These are phyloP conservation scores for Drosophila tropicalis DNA, from an alignment of 1,140 invertebrate genomes.

Conservation along the genomic window DNA sequence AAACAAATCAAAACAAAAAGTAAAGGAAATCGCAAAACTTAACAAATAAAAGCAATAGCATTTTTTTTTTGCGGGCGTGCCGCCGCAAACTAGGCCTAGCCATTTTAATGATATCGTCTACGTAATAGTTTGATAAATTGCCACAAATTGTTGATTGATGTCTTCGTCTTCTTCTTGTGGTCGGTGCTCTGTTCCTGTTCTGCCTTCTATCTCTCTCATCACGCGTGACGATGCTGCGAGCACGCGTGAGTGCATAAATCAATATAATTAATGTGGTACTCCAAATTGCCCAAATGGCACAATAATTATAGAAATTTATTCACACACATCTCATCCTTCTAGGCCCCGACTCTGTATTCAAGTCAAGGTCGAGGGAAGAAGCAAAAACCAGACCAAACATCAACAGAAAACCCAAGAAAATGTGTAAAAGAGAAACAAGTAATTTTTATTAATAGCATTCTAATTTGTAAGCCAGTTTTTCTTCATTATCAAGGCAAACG, in stretches of 20 bases:
- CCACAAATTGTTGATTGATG: conserved; percentile 76
- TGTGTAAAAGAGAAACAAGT: conserved; percentile 20
- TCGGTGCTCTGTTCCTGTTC: conserved; percentile 20
- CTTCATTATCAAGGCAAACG: conserved; percentile 21
- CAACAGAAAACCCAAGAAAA: conserved; percentile 3
- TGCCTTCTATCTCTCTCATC: conserved; percentile 47
- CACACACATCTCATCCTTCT: background rate
- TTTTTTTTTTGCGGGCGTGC: conserved; percentile 50
- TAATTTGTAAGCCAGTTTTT: conserved; percentile 57
- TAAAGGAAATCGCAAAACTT: conserved; percentile 18
- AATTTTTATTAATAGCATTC: conserved; percentile 71
- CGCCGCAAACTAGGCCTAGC: conserved; percentile 66
- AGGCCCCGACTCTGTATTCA: background rate
- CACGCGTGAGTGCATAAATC: conserved; percentile 67
- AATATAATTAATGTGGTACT: conserved; percentile 73
- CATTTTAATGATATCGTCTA: conserved; percentile 68
- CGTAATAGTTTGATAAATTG: conserved; percentile 79
- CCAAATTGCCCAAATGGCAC: conserved; percentile 55
- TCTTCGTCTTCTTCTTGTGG: conserved; percentile 9
- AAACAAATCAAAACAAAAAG: conserved; percentile 26
- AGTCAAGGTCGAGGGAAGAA: conserved; percentile 17
- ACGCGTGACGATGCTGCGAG: conserved; percentile 50
- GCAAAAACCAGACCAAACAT: background rate
- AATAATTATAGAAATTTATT: conserved; percentile 73
- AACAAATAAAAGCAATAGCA: conserved; percentile 35